phyloP scores from a whole-genome alignment of 1,140 invertebrate species.

The Drosophila parvula region DNA sequence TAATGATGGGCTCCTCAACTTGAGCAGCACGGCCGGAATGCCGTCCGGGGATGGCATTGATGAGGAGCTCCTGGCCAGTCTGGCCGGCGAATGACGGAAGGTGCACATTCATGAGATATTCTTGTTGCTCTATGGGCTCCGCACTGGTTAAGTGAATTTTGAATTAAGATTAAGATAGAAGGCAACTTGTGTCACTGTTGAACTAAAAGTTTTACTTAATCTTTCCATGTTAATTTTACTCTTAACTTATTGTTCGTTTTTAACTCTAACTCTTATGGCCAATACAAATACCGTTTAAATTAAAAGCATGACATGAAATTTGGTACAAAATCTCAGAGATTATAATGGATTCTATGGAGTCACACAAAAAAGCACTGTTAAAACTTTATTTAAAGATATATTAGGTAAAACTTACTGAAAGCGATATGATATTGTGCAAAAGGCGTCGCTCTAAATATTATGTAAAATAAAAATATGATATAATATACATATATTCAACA shows the following conservation, averaged over 20 bases:
- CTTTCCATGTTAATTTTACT: not conserved
- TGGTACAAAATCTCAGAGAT: conserved; percentile 61
- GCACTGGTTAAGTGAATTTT: conserved; percentile 17
- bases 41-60: conserved; percentile 60
- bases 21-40: conserved; percentile 20
- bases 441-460: conserved; percentile 31
- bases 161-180: not conserved
- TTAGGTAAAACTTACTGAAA: conserved; percentile 19
- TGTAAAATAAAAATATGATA: conserved; percentile 9
- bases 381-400: conserved; percentile 25
- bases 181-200: not conserved
- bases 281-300: conserved; percentile 11
- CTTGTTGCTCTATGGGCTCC: conserved; percentile 42
- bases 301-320: conserved; percentile 29
- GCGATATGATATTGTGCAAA: conserved; percentile 31
- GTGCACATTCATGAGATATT: conserved; percentile 25
- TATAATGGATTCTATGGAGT: conserved; percentile 21
- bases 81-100: conserved; percentile 66
- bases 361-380: conserved; percentile 17
- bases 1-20: conserved; percentile 45
- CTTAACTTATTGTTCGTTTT: not conserved
- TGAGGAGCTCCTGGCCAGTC: conserved; percentile 69
- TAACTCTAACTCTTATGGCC: conserved; percentile 7
- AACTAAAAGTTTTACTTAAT: conserved; percentile 8
- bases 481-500: conserved; percentile 16